These are phyloP conservation scores for Cotesia chilonis DNA, from an alignment of 1,140 invertebrate genomes.

Conservation along the genomic window DNA sequence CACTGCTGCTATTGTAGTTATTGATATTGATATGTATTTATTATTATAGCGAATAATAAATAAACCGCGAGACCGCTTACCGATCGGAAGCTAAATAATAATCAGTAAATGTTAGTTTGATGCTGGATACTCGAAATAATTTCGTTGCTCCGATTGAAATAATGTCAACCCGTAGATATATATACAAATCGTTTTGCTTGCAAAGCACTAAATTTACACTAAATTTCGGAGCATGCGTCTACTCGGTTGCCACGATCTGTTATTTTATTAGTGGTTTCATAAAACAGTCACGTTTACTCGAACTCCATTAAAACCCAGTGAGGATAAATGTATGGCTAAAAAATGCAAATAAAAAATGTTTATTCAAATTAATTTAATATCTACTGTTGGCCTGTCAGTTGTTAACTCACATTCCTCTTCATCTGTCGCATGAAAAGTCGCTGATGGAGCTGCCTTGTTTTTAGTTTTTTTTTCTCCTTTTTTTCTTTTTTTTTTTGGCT, in stretches of 20 bases:
- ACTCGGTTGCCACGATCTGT: neutral
- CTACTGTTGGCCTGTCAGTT: too few species aligned
- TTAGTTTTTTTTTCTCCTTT: slow-evolving; percentile 2
- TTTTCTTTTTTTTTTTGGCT: too few species aligned
- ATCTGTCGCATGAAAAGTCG: slow-evolving; percentile 16
- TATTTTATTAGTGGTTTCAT: slow-evolving; percentile 23
- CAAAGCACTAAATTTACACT: slow-evolving; percentile 12
- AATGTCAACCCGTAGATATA: too few species aligned
- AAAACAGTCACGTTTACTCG: slow-evolving; percentile 21
- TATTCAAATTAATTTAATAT: slow-evolving; percentile 18
- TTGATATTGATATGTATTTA: neutral
- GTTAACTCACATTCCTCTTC: slow-evolving; percentile 10
- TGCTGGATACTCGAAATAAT: neutral
- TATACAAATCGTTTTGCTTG: slow-evolving; percentile 14
- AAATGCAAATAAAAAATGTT: slow-evolving; percentile 20
- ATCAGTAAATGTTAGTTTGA: neutral
- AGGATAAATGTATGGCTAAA: neutral
- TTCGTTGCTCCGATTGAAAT: too few species aligned
- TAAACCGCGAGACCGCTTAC: neutral
- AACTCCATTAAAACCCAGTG: slow-evolving; percentile 1
- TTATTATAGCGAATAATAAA: neutral
- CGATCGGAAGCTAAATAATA: neutral
- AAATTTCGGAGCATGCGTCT: neutral
- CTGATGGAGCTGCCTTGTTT: neutral
- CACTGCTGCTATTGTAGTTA: neutral